These are phyloP conservation scores for Hypocryptadius cinnamomeus DNA, from an alignment of 2,113 vertebrate genomes.

Conservation along the genomic window DNA sequence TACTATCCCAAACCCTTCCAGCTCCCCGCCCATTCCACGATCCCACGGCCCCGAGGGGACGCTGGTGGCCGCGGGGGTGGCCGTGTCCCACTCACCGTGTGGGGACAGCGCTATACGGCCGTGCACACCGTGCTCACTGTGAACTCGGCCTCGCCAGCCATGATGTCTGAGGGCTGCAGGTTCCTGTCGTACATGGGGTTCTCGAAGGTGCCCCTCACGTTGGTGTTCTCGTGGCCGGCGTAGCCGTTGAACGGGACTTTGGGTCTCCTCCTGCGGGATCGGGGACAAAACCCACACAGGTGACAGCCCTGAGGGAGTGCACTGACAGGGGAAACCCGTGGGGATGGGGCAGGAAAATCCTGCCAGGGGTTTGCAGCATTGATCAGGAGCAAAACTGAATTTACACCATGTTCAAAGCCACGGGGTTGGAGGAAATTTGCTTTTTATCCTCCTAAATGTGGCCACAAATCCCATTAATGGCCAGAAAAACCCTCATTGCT, in stretches of 20 bases:
- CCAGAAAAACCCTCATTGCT: not conserved
- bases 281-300: not conserved
- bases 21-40: not conserved
- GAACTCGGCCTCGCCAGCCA: conserved; percentile 91
- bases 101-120: conserved; percentile 86
- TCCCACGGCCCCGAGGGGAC: no score
- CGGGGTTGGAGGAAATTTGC: not conserved
- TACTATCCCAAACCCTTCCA: not conserved
- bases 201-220: conserved; percentile 91
- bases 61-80: accelerated
- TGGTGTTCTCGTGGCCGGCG: conserved; percentile 93
- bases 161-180: conserved; percentile 93
- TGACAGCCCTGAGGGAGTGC: not conserved
- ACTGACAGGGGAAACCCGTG: accelerated
- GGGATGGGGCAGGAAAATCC: not conserved
- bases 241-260: conserved; percentile 97
- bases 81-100: conserved; percentile 41
- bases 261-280: conserved; percentile 84
- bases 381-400: not conserved
- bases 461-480: not conserved
- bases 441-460: not conserved
- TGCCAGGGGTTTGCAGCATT: accelerated
- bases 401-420: not conserved
- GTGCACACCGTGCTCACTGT: conserved; percentile 99
- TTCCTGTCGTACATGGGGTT: conserved; percentile 99